Percentiles rank a stretch among this genome's conserved stretches.
Conservation (phyloP, 2,797 vertebrate genomes). For the Scyliorhinus canicula region DNA sequence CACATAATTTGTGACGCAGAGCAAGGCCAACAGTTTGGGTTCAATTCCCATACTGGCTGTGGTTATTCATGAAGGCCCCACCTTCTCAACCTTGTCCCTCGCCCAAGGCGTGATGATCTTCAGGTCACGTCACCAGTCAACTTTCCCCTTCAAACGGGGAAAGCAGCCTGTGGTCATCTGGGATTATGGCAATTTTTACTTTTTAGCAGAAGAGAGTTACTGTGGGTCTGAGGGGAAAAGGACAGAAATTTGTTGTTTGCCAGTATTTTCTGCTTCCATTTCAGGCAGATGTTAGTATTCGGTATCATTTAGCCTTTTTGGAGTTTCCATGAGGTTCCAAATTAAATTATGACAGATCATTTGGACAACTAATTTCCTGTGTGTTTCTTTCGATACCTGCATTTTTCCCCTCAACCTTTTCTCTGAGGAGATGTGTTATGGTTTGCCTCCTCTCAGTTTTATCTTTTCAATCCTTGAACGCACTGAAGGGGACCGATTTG, state of each 20-base stretch:
- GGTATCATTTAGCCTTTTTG: conserved; percentile 43
- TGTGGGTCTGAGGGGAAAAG: too few species aligned
- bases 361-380: neutral
- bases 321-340: conserved; percentile 45
- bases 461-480: neutral
- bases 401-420: neutral
- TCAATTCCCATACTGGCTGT: too few species aligned
- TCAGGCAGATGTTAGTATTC: conserved; percentile 38
- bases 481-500: neutral
- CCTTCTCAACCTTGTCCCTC: too few species aligned
- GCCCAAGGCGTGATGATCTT: too few species aligned
- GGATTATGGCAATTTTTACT: neutral
- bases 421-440: neutral
- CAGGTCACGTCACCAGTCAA: too few species aligned
- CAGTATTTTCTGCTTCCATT: conserved; percentile 48
- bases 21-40: too few species aligned
- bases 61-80: too few species aligned
- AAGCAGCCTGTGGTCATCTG: too few species aligned
- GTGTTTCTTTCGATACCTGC: neutral
- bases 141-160: too few species aligned
- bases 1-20: too few species aligned
- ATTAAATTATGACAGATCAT: neutral
- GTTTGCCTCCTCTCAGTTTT: neutral
- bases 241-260: neutral
- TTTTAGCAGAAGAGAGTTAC: neutral